Percentiles rank a stretch among this genome's conserved stretches.
phyloP scores from a whole-genome alignment of 1,140 invertebrate genomes.

The Drosophila erecta region DNA sequence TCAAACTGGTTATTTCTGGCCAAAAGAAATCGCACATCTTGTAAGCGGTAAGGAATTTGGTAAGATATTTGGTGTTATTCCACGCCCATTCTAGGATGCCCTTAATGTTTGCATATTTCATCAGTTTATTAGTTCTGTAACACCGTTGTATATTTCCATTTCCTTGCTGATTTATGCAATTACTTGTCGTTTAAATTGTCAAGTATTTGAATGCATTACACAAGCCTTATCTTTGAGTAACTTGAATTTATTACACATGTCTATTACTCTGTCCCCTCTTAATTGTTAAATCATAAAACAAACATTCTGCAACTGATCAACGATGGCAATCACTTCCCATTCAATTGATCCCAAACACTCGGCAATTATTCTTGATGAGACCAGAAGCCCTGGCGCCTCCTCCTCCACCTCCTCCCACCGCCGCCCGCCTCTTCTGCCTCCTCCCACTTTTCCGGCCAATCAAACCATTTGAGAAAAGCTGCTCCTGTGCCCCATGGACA shows the following conservation, averaged over 20 bases:
- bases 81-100: no score
- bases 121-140: no score
- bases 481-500: slow-evolving; percentile 42
- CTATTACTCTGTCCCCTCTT: background rate
- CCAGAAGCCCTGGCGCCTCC: slow-evolving; percentile 35
- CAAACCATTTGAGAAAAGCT: slow-evolving; percentile 48
- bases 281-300: slow-evolving; percentile 54
- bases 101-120: no score
- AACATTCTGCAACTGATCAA: slow-evolving; percentile 31
- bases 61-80: background rate
- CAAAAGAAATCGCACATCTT: slow-evolving; percentile 27
- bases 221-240: slow-evolving; percentile 1
- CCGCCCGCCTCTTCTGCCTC: background rate
- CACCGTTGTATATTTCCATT: no score
- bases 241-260: slow-evolving; percentile 32
- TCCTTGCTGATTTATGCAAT: no score
- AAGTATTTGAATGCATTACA: background rate
- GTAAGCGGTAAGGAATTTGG: slow-evolving; percentile 1
- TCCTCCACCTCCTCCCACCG: slow-evolving; percentile 12
- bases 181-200: no score
- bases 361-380: slow-evolving; percentile 37
- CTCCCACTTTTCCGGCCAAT: slow-evolving; percentile 43
- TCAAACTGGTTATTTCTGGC: slow-evolving; percentile 30
- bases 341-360: slow-evolving; percentile 39
- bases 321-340: slow-evolving; percentile 43